Conservation (phyloP, 2,797 vertebrate genomes). For the Selene dorsalis region DNA sequence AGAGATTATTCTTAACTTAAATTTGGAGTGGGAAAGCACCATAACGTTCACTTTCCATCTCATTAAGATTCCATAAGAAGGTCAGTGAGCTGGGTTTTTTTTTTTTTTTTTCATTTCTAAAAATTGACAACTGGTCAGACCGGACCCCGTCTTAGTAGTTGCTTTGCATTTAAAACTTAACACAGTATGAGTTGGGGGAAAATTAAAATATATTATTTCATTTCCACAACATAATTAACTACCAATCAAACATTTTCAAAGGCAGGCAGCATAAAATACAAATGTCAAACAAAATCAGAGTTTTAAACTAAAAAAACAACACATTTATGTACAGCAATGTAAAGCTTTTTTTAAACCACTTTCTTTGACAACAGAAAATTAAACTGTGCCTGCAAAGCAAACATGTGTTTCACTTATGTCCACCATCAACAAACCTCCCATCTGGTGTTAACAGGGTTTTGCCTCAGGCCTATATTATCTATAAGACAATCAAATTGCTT, state of each 20-base stretch:
- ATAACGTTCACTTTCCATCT: constrained; percentile 49
- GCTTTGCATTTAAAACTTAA: constrained; percentile 25
- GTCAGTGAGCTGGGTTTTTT: not conserved
- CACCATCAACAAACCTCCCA: constrained; percentile 38
- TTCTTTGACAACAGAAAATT: constrained; percentile 33
- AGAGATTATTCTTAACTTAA: constrained; percentile 29
- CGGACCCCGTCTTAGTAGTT: not conserved
- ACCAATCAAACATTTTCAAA: constrained; percentile 55
- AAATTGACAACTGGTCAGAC: not conserved
- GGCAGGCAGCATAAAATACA: constrained; percentile 45
- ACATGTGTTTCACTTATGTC: constrained; percentile 52
- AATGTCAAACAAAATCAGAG: constrained; percentile 44
- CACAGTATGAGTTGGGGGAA: constrained; percentile 38
- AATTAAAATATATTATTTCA: constrained; percentile 82
- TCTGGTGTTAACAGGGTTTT: constrained; percentile 39
- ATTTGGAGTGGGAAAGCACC: constrained; percentile 21
- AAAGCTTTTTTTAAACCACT: constrained; percentile 11
- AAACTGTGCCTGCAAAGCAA: constrained; percentile 54
- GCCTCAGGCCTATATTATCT: constrained; percentile 48
- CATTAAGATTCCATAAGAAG: constrained; percentile 37
- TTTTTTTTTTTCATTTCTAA: constrained; percentile 20
- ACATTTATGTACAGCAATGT: constrained; percentile 35
- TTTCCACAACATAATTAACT: constrained; percentile 62
- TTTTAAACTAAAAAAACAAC: constrained; percentile 50
- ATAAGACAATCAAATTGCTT: constrained; percentile 61